Percentiles rank a stretch among this genome's conserved stretches.
Evolutionary conservation across 1,140 invertebrate genomes (phyloP).

Genomic region (Cydia amplana): DNA sequence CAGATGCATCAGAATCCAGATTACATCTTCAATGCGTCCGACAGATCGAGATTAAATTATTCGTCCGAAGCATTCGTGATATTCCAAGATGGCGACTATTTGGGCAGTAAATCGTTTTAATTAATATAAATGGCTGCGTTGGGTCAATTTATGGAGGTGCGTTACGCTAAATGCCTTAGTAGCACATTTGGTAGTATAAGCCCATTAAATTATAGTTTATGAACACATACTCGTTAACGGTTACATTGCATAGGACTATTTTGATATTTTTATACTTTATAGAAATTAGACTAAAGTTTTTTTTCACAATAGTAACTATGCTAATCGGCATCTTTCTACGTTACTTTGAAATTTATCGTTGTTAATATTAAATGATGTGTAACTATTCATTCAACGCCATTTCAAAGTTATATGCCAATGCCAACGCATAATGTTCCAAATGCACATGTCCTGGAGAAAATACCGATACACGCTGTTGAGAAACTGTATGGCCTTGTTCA

Average conservation of each 20-base stretch:
- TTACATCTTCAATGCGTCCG: constrained; percentile 16
- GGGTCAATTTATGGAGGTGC: constrained; percentile 8
- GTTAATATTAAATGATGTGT: neutral
- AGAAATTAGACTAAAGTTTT: too few relatives aligned
- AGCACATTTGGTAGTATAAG: neutral
- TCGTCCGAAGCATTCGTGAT: constrained; percentile 20
- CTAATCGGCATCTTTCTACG: too few relatives aligned
- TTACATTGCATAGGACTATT: too few relatives aligned
- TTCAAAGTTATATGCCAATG: neutral
- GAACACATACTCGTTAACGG: neutral
- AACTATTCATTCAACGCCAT: neutral
- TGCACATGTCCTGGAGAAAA: neutral
- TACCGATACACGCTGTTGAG: neutral
- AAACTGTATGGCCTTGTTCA: neutral
- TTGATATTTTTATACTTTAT: too few relatives aligned
- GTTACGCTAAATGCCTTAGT: neutral
- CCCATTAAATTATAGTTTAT: neutral
- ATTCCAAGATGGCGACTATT: constrained; percentile 27
- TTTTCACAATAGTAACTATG: too few relatives aligned
- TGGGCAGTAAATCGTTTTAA: constrained; percentile 23
- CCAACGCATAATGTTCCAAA: neutral
- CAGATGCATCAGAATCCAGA: constrained; percentile 20
- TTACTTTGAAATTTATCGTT: too few relatives aligned
- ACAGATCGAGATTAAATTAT: constrained; percentile 26
- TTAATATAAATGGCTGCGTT: neutral